Conservation (phyloP, 2,888 invertebrate genomes). For the Phania funesta region DNA sequence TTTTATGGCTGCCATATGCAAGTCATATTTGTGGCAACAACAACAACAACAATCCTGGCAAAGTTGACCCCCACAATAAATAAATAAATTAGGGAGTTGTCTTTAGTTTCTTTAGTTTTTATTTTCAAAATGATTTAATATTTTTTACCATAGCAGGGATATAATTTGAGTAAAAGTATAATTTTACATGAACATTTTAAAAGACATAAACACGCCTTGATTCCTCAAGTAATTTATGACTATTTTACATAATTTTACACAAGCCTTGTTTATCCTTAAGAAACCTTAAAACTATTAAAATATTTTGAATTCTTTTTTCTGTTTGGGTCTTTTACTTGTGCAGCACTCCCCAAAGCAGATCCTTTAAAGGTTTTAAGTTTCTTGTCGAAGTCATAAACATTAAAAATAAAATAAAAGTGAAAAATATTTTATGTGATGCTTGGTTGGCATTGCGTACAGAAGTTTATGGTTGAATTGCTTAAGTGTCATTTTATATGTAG, state of each 20-base stretch:
- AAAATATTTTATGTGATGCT: constrained; percentile 16
- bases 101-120: constrained; percentile 26
- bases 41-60: constrained; percentile 4
- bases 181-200: constrained; percentile 34
- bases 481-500: constrained; percentile 60
- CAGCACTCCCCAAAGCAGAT: background rate
- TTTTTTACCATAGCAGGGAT: background rate
- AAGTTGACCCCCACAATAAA: constrained; percentile 15
- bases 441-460: background rate
- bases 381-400: constrained; percentile 34
- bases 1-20: constrained; percentile 57
- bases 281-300: constrained; percentile 58
- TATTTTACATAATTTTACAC: constrained; percentile 29
- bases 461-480: constrained; percentile 46
- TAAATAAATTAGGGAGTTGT: constrained; percentile 44
- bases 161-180: constrained; percentile 22
- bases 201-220: constrained; percentile 62
- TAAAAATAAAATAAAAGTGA: background rate
- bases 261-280: constrained; percentile 32
- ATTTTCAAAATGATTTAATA: constrained; percentile 30
- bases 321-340: background rate
- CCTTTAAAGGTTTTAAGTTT: constrained; percentile 59
- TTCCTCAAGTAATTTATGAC: constrained; percentile 52
- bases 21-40: constrained; percentile 13
- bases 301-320: background rate